Evolutionary conservation across 2,797 vertebrate genomes (phyloP), one percentile per base, ranked within the genome.

Genomic region (Ctenosaura bakeri): DNA sequence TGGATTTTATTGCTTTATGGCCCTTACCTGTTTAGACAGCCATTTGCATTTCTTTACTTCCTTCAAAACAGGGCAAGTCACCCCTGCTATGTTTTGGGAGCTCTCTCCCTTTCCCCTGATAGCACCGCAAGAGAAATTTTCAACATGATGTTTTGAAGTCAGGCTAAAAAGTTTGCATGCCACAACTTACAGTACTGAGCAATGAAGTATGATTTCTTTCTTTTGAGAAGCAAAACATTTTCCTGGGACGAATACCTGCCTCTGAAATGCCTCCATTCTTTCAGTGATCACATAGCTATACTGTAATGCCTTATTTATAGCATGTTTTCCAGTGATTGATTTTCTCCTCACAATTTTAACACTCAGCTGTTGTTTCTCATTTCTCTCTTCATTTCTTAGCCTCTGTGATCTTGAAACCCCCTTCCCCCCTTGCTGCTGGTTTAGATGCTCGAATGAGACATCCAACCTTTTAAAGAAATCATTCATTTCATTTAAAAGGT

Each of bases 391-490:
- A 96, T 89, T n/a, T 81, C 83, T 73, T 10, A 0, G 88, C 88
- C 26, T 74, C 87, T 2, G 69, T 84, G 85, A 26, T 85, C 91
- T 93, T 94, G 94, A 91, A 92, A 89, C 73, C 22, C 46, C 85
- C 88, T 16, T 7, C 89, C 90, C 89, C 26, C 46, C 87, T 92
- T 93, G 95, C 90, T 91, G 92, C 94, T 94, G 97, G 93, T 95
- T 96, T 95, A 94, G 95, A 96, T 89, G 93, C 93, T 94, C 88
- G 79, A 83, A 83, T 94, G 96, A 97, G 96, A 97, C 95, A 95
- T 95, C 93, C 97, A 97, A 97, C 97, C 97, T 97, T 97, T 97
- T 97, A 97, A 97, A 97, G 96, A 96, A 97, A 97, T 97, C 97
- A 97, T 97, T 97, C 97, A 95, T 97, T 97, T 97, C 74, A 94